These are phyloP conservation scores for Callitettix versicolor DNA, from an alignment of 1,140 invertebrate genomes.

Conservation along the genomic window DNA sequence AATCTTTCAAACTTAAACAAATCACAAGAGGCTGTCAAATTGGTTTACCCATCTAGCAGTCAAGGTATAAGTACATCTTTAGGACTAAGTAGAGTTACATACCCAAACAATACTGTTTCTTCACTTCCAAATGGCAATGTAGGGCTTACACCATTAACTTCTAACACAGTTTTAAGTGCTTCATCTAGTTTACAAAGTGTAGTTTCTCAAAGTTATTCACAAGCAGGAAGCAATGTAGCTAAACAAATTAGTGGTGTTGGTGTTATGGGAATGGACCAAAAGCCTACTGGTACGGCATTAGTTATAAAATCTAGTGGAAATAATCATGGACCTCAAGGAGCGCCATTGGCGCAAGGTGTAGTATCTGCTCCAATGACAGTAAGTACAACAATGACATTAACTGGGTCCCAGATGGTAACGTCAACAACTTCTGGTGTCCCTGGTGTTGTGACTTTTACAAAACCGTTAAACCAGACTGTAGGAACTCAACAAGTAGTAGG, in stretches of 20 bases:
- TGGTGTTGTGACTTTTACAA: slow-evolving; percentile 40
- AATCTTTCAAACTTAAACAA: slow-evolving; percentile 25
- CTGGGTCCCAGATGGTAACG: slow-evolving; percentile 26
- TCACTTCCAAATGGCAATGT: slow-evolving; percentile 47
- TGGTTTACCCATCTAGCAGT: slow-evolving; percentile 35
- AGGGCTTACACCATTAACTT: slow-evolving; percentile 36
- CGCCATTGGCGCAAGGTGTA: slow-evolving; percentile 34
- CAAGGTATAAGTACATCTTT: slow-evolving; percentile 34
- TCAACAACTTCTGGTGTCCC: slow-evolving; percentile 32
- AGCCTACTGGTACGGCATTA: slow-evolving; percentile 48
- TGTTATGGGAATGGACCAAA: slow-evolving; percentile 27
- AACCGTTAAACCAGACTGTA: slow-evolving; percentile 39
- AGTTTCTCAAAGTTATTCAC: slow-evolving; percentile 24
- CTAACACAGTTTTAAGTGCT: slow-evolving; percentile 31
- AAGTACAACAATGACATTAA: slow-evolving; percentile 40
- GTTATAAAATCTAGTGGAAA: slow-evolving; percentile 53
- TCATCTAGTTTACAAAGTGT: slow-evolving; percentile 25
- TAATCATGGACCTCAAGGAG: slow-evolving; percentile 24
- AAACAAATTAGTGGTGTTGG: slow-evolving; percentile 24
- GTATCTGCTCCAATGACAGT: slow-evolving; percentile 59
- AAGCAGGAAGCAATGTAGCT: slow-evolving; percentile 22
- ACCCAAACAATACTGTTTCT: slow-evolving; percentile 29
- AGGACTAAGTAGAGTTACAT: slow-evolving; percentile 27
- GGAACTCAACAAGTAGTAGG: slow-evolving; percentile 43
- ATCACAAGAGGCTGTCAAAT: slow-evolving; percentile 31